Base-by-base conservation (phyloP, 1,140 invertebrate species). In the Araneus ventricosus region DNA sequence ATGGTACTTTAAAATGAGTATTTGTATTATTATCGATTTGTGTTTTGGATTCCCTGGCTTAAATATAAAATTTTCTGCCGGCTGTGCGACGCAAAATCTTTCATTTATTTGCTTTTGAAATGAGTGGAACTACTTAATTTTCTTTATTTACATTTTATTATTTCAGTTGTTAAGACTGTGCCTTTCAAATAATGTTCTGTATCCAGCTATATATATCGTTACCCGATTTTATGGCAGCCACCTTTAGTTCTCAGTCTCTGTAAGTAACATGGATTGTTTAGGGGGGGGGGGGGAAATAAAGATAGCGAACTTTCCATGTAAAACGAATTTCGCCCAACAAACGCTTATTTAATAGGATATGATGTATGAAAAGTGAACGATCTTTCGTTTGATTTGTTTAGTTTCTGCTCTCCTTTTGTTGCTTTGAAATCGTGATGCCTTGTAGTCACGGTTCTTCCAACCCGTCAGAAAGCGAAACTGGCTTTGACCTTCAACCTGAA, bases 401-500 rank as follows among this genome's bases (percentile, higher is more conserved):
- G 70, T 75, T 75, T 34, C 27, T 37, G 70, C 70, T 75, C 41
- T 45, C 41, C n/a, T 27, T 82, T 52, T 45, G n/a, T 82, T 45
- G 22, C 39, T 41, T 7, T 7, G 39, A 82, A 82, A 30, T 82
- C 80, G 80, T 82, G 80, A 41, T 45, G 80, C 24, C 45, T 45
- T 82, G 24, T 82, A 39, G 80, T 82, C 80, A 82, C 80, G 41
- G 41, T 45, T 75, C 20, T 41, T 8, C 79, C 79, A 37, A n/a
- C 79, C 67, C 34, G 75, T 80, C 34, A 80, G 75, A 80, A 41
- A 41, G 37, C 7, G 75, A 80, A 80, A 80, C 22, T 20, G 75
- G 24, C 24, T 82, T 30, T 82, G 80, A 82, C 80, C 80, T 82
- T 82, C 80, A 82, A 82, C 39, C 22, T 41, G 39, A n/a, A 52